These are phyloP conservation scores for Bombus cullumanus DNA, from an alignment of 1,140 invertebrate species.

Conservation along the genomic window DNA sequence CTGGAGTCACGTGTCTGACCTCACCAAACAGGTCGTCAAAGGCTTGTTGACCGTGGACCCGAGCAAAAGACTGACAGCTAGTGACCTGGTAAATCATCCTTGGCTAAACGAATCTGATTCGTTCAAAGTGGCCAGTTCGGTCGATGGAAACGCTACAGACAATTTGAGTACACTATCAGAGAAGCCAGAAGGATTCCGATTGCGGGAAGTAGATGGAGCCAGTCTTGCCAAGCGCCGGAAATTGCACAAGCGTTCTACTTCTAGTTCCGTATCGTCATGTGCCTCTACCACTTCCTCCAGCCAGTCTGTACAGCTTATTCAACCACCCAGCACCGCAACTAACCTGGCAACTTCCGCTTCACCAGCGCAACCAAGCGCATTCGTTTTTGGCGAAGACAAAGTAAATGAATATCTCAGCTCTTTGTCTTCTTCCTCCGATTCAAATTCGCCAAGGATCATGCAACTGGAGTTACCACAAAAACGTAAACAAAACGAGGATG, in stretches of 20 bases:
- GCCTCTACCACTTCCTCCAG: slow-evolving; percentile 76
- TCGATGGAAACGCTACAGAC: background rate
- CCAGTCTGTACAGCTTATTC: slow-evolving; percentile 63
- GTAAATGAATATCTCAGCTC: slow-evolving; percentile 84
- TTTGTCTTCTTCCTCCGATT: slow-evolving; percentile 80
- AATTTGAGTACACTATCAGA: background rate
- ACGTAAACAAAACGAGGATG: slow-evolving; percentile 43
- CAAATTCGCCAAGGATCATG: slow-evolving; percentile 69
- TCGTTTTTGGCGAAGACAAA: slow-evolving; percentile 83
- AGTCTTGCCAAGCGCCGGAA: slow-evolving; percentile 88
- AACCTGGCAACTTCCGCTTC: slow-evolving; percentile 61
- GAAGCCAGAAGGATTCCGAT: slow-evolving; percentile 84
- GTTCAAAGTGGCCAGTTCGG: background rate
- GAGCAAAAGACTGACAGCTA: slow-evolving; percentile 87
- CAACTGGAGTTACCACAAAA: slow-evolving; percentile 36
- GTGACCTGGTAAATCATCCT: slow-evolving; percentile 85
- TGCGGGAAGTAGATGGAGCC: slow-evolving; percentile 86
- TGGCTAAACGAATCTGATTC: slow-evolving; percentile 84
- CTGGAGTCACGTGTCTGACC: slow-evolving; percentile 89
- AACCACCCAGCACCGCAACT: slow-evolving; percentile 62
- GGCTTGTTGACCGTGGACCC: slow-evolving; percentile 92
- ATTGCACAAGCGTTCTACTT: slow-evolving; percentile 86
- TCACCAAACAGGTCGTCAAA: slow-evolving; percentile 90
- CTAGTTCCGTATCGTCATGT: slow-evolving; percentile 80
- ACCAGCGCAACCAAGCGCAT: slow-evolving; percentile 76